Evolutionary conservation across 1,140 invertebrate species (phyloP), one percentile per base, ranked within the genome.

Genomic region (Homarus americanus): DNA sequence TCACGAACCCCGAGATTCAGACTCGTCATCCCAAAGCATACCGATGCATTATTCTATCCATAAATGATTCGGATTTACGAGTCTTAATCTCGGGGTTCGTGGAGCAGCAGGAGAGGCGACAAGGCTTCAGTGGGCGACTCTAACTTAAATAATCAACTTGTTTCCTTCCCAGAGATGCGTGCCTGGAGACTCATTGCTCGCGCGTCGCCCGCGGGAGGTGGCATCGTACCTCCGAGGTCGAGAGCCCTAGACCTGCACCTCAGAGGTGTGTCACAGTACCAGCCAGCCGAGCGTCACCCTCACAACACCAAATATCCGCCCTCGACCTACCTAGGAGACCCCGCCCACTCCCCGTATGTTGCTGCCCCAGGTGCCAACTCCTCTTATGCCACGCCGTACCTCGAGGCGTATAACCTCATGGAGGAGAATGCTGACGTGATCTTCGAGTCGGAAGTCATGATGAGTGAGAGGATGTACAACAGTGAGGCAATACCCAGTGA

Each of bases 401-500:
- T 88, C 34, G 86, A 88, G 15, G 86, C 86, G 5, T 88, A 88
- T 58, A 80, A 88, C 36, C 40, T 88, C 44, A 88, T 88, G 86
- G 86, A 88, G 76, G 86, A 88, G 76, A 88, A 88, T 32, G 76
- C 86, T 4, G 86, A 88, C n/a, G 20, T 88, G 53, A 88, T 88
- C 32, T 88, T 88, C 69, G 86, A 88, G 24, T 38, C 53, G 44
- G 49, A 66, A 9, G 69, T 58, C 44, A 83, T 83, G 72, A 20
- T 90, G 80, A 58, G 38, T 7, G 79, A 90, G 44, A 82, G 88
- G 53, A 15, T n/a, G 15, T 90, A 82, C 44, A n/a, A 72, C 5
- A 20, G 17, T 24, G 17, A n/a, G 2, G 63, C 63, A 7, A 24
- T 9, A 28, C 0, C 63, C 5, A 28, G 24, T 1, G 53, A 24